phyloP scores from a whole-genome alignment of 1,140 invertebrate species.

The Drosophila malerkotliana region DNA sequence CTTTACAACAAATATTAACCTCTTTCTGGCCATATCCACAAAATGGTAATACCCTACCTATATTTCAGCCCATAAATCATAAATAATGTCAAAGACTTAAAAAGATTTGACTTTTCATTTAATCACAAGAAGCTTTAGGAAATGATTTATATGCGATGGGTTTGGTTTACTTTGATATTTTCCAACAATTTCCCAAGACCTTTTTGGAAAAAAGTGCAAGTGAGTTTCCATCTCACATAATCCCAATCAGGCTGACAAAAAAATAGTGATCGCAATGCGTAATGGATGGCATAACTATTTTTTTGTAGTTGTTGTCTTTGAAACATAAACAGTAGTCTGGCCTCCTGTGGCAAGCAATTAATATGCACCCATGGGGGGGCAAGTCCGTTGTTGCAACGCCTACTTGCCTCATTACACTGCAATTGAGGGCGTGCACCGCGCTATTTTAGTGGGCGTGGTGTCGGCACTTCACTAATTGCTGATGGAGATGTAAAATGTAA shows the following conservation, averaged over 20 bases:
- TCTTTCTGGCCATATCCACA: too few species aligned
- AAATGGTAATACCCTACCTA: too few species aligned
- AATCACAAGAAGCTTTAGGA: background rate
- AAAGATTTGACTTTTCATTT: background rate
- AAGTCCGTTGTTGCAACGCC: background rate
- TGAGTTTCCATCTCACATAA: background rate
- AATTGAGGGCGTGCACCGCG: background rate
- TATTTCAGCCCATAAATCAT: too few species aligned
- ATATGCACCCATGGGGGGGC: background rate
- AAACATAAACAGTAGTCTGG: constrained; percentile 9
- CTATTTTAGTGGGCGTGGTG: constrained; percentile 12
- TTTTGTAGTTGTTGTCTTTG: background rate
- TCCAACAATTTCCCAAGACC: background rate
- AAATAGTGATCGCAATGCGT: constrained; percentile 4
- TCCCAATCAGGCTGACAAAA: background rate
- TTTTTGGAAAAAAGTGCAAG: background rate
- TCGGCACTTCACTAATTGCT: constrained; percentile 34
- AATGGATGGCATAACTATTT: constrained; percentile 6
- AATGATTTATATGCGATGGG: background rate
- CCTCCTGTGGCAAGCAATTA: background rate
- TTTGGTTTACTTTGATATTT: too few species aligned
- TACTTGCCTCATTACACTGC: background rate
- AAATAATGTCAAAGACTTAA: too few species aligned
- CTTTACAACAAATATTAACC: too few species aligned
- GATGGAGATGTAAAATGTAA: background rate